Evolutionary conservation across 2,888 invertebrate species (phyloP).

Genomic region (Diabrotica balteata): DNA sequence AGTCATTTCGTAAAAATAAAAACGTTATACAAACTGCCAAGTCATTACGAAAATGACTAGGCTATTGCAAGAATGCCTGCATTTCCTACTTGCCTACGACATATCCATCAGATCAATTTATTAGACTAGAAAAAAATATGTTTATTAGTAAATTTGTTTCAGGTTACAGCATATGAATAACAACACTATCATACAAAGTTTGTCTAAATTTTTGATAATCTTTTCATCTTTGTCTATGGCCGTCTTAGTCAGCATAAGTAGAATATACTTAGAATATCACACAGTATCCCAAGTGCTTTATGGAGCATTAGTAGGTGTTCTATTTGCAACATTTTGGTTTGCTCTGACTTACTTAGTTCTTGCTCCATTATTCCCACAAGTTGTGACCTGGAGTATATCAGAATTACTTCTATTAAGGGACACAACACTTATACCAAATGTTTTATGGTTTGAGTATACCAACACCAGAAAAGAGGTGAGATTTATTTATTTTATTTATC

Average conservation of each 20-base stretch:
- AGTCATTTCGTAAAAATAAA: too few species aligned
- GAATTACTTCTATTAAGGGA: slow-evolving; percentile 87
- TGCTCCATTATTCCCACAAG: slow-evolving; percentile 83
- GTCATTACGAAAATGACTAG: too few species aligned
- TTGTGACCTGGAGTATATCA: slow-evolving; percentile 83
- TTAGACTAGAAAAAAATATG: too few species aligned
- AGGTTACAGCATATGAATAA: slow-evolving; percentile 86
- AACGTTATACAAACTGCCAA: too few species aligned
- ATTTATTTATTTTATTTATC: too few species aligned
- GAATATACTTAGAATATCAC: slow-evolving; percentile 89
- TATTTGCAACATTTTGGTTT: slow-evolving; percentile 85
- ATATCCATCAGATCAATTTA: too few species aligned
- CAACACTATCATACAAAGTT: slow-evolving; percentile 76
- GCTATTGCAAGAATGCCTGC: too few species aligned
- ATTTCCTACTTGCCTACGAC: too few species aligned
- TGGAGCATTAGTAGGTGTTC: slow-evolving; percentile 76
- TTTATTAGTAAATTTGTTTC: slow-evolving; percentile 45
- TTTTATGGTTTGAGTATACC: slow-evolving; percentile 93
- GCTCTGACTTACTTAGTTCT: slow-evolving; percentile 78
- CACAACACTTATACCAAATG: slow-evolving; percentile 89
- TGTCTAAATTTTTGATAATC: slow-evolving; percentile 74
- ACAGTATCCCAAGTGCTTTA: slow-evolving; percentile 81
- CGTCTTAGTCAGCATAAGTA: slow-evolving; percentile 70
- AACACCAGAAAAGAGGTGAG: slow-evolving; percentile 82
- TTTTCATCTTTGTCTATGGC: slow-evolving; percentile 68